These are phyloP conservation scores for Hemicrepidius hirtus DNA, from an alignment of 2,888 invertebrate species.

Conservation along the genomic window DNA sequence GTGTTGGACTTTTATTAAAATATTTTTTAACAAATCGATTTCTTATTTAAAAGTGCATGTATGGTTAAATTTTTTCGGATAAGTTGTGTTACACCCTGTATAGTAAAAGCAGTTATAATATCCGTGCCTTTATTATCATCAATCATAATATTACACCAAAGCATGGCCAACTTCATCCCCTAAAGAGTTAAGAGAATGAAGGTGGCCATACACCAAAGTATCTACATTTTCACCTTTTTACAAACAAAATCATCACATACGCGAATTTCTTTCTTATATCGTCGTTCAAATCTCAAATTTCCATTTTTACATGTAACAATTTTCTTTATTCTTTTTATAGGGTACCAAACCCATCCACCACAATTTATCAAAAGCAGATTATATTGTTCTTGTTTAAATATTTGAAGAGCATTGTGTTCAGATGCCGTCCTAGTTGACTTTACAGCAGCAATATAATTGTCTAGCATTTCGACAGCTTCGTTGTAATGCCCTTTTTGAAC, in stretches of 20 bases:
- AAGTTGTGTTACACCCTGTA: too few species aligned
- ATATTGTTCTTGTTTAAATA: neutral
- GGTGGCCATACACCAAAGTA: too few species aligned
- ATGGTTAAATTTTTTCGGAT: too few species aligned
- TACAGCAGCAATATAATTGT: neutral
- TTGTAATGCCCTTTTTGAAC: neutral
- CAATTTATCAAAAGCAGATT: neutral
- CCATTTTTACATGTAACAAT: neutral
- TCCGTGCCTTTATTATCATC: too few species aligned
- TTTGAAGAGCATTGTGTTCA: neutral
- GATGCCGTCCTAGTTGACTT: neutral
- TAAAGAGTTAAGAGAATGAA: too few species aligned
- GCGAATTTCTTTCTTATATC: neutral
- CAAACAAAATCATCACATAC: neutral
- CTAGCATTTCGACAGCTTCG: neutral
- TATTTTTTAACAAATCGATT: too few species aligned
- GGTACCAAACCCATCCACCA: neutral
- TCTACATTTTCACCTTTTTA: constrained; percentile 5
- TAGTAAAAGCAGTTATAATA: too few species aligned
- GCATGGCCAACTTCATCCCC: too few species aligned
- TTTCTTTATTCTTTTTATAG: neutral
- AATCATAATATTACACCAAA: too few species aligned
- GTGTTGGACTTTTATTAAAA: too few species aligned
- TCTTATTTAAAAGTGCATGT: too few species aligned
- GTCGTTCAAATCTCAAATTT: neutral